Evolutionary conservation across 1,140 invertebrate species (phyloP).

Genomic region (Drosophila grimshawi): DNA sequence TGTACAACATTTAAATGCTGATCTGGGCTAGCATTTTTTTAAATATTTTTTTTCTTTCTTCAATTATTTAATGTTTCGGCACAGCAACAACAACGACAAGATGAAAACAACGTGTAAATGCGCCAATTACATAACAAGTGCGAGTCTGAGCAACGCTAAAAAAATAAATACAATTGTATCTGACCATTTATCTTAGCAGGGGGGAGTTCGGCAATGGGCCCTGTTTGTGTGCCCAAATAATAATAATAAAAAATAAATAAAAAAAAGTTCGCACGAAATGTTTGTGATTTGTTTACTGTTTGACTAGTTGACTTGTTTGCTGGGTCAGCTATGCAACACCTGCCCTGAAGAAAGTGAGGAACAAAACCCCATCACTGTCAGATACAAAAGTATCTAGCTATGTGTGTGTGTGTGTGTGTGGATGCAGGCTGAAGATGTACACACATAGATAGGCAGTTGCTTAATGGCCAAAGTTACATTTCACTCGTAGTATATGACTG

Average conservation of each 20-base stretch:
- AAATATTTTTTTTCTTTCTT: constrained; percentile 11
- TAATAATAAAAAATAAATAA: constrained; percentile 19
- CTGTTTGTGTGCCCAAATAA: constrained; percentile 34
- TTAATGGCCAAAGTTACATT: constrained; percentile 33
- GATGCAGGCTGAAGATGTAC: not conserved
- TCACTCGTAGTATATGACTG: constrained; percentile 42
- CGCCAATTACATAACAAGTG: constrained; percentile 71
- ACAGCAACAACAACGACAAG: constrained; percentile 22
- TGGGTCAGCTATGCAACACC: constrained; percentile 54
- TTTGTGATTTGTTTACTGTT: constrained; percentile 55
- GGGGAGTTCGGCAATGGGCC: constrained; percentile 29
- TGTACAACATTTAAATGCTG: constrained; percentile 71
- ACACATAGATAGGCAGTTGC: constrained; percentile 3
- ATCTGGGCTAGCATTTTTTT: constrained; percentile 50
- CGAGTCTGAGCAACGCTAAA: constrained; percentile 48
- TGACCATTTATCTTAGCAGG: constrained; percentile 61
- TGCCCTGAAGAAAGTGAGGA: constrained; percentile 42
- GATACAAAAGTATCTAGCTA: not conserved
- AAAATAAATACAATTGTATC: constrained; percentile 76
- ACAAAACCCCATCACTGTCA: constrained; percentile 36
- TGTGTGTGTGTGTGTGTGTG: not conserved
- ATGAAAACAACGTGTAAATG: constrained; percentile 66
- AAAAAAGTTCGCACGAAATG: constrained; percentile 65
- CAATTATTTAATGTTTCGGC: constrained; percentile 40
- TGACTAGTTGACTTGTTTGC: constrained; percentile 23